Base-by-base conservation (phyloP, 2,888 invertebrate genomes). In the Caenorhabditis becei region DNA sequence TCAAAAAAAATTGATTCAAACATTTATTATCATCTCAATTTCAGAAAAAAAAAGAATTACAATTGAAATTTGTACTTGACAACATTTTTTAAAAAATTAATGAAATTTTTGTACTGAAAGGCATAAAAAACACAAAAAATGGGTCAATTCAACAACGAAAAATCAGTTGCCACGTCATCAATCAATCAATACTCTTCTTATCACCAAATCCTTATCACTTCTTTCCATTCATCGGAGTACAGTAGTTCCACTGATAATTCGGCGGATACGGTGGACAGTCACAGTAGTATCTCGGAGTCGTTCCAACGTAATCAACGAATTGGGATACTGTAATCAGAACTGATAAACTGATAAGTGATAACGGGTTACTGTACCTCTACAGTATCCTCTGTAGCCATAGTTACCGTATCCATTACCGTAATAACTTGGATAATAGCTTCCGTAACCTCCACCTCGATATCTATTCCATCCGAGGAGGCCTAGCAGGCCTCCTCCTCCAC, bases 181-280 rank as follows among this genome's bases (percentile, higher is more conserved):
- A 35, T 35, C 41, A 24, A 26, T 62, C 18, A 18, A 20, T 47
- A 23, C 14, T 41, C 11, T 16, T 16, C 3, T 28, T 35, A 61
- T 23, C 26, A 41, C 11, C 41, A n/a, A 32, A 11, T 41, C 11
- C 41, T 41, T 14, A 41, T 41, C 37, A 65, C 28, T 54, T 16
- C 20, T 65, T 65, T 41, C 51, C 67, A 49, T 32, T 20, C 53
- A 66, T 75, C 4, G 75, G 75, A 18, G 26, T 7, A 47, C 77
- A 70, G 3, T 26, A 41, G 59, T 78, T 59, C 51, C 61, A 78
- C 58, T 78, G 77, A 61, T 78, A 78, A 58, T 61, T 65, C 37
- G 77, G 77, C 14, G 77, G 53, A 51, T 70, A 65, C 20, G 77
- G 77, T 32, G 70, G 70, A 53, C 77, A 78, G 41, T 78, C 65